Conservation (phyloP, 2,797 vertebrate genomes). For the Mycteria americana region DNA sequence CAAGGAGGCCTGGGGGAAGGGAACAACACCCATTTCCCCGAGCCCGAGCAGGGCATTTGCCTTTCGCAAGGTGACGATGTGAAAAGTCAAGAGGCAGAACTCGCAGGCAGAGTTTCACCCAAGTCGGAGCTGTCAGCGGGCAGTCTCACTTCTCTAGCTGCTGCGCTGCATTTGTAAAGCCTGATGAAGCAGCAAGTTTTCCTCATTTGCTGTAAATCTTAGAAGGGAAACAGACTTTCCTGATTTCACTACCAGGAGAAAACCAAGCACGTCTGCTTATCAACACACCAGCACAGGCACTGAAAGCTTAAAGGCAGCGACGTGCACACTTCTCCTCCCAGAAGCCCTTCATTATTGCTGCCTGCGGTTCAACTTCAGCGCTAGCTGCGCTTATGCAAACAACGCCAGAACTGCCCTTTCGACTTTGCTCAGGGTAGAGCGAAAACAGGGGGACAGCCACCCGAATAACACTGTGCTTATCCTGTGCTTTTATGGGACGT, state of each 20-base stretch:
- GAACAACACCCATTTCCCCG: not conserved
- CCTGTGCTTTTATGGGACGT: rapidly evolving
- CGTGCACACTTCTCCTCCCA: not conserved
- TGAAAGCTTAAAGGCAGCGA: not conserved
- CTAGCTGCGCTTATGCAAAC: not conserved
- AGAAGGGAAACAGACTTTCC: rapidly evolving
- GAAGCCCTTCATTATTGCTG: not conserved
- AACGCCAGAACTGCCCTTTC: not conserved
- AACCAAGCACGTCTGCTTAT: not conserved
- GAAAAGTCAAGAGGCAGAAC: not conserved
- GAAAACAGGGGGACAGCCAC: rapidly evolving
- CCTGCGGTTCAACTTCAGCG: rapidly evolving
- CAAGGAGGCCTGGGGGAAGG: not conserved
- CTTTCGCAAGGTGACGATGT: rapidly evolving
- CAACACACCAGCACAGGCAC: not conserved
- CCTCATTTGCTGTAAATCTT: not conserved
- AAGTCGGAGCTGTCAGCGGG: rapidly evolving
- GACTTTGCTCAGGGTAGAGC: not conserved
- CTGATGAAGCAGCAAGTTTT: rapidly evolving
- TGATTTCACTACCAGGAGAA: not conserved
- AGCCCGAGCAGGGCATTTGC: not conserved
- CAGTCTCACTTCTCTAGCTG: rapidly evolving
- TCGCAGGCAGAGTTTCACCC: not conserved
- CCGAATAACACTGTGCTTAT: rapidly evolving
- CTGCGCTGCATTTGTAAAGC: rapidly evolving